Percentiles rank a stretch among this genome's conserved stretches.
These are phyloP conservation scores for Lepidonotus clava DNA, from an alignment of 2,888 invertebrate genomes.

Conservation along the genomic window DNA sequence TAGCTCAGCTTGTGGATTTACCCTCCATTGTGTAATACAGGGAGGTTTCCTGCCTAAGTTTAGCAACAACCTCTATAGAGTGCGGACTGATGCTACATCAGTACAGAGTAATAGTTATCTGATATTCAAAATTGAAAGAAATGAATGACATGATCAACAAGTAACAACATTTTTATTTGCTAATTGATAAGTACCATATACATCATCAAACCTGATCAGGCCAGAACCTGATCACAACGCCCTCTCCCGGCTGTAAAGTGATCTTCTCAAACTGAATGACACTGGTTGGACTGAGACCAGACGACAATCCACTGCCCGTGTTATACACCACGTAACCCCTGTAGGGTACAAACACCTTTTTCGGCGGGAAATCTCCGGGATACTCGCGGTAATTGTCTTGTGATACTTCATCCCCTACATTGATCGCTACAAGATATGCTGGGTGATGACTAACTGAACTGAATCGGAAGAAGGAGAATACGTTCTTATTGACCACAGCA, in stretches of 20 bases:
- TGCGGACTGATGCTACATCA: too few relatives aligned
- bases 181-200: too few relatives aligned
- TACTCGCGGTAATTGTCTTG: conserved; percentile 21
- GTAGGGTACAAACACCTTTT: conserved; percentile 21
- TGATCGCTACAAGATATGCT: conserved; percentile 44
- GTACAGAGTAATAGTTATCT: too few relatives aligned
- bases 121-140: too few relatives aligned
- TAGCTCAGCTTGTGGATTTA: too few relatives aligned
- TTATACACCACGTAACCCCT: conserved; percentile 21
- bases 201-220: conserved; percentile 2
- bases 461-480: conserved; percentile 47
- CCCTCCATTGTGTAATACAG: too few relatives aligned
- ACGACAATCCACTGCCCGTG: not conserved
- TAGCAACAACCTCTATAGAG: too few relatives aligned
- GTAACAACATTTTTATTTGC: too few relatives aligned
- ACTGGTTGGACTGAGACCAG: not conserved
- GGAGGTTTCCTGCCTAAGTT: too few relatives aligned
- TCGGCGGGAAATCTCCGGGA: conserved; percentile 30
- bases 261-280: conserved; percentile 30
- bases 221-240: conserved; percentile 48
- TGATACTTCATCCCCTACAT: conserved; percentile 26
- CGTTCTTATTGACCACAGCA: conserved; percentile 48
- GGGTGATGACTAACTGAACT: not conserved
- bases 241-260: conserved; percentile 44
- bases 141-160: too few relatives aligned